A percentile compares a stretch with the other conserved stretches of the same genome.
phyloP scores from a whole-genome alignment of 2,797 vertebrate species.

The Halcyon leucocephala region DNA sequence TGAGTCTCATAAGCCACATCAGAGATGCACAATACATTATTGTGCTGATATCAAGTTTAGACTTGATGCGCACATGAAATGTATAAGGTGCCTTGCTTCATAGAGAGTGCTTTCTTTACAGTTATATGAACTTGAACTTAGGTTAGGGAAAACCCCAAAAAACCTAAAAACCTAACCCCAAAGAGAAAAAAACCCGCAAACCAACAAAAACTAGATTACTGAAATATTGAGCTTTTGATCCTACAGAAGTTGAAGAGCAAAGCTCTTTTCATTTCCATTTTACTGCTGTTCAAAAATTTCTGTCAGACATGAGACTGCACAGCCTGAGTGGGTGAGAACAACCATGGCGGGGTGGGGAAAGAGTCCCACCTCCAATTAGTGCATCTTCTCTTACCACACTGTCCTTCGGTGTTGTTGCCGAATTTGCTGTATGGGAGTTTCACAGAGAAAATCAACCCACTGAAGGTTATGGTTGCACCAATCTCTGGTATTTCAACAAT shows the following conservation, averaged over 20 bases:
- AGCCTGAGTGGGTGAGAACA: not conserved
- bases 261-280: not conserved
- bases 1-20: not conserved
- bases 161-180: not conserved
- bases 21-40: not conserved
- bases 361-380: not conserved
- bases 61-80: not conserved
- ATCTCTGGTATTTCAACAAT: conserved; percentile 75
- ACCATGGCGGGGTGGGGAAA: not conserved
- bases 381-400: conserved; percentile 79
- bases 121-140: not conserved
- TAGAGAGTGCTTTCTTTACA: not conserved
- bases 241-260: not conserved
- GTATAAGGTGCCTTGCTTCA: not conserved
- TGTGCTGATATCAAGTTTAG: not conserved
- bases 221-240: not conserved
- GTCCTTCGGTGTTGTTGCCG: conserved; percentile 82
- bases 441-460: conserved; percentile 80
- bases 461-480: conserved; percentile 75
- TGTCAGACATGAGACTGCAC: not conserved
- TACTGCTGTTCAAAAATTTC: not conserved
- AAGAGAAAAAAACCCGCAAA: not conserved
- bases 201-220: not conserved
- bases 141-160: not conserved
- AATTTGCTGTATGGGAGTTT: conserved; percentile 80